Evolutionary conservation across 2,888 invertebrate genomes (phyloP), one percentile per base, ranked within the genome.

Genomic region (Stratiomys singularior): DNA sequence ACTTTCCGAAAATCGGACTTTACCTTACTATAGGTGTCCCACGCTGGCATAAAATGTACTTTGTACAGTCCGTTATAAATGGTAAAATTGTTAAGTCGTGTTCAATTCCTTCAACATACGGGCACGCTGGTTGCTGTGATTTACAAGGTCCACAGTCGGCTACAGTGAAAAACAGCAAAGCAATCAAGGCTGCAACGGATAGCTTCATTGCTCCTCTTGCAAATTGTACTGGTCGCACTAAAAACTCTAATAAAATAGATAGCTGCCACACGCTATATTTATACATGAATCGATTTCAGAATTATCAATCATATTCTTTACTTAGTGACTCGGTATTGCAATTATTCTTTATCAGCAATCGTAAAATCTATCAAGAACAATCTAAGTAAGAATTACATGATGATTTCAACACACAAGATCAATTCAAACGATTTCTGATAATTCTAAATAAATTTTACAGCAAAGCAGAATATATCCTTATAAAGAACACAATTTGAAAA

Each of bases 21-120:
- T 52, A 52, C 52, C 52, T 52, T 52, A 52, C 52, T 52, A 52
- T 52, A 13, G 63, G 25, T 15, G 18, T 30, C 63, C 76, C 76
- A 15, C 60, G 58, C 1, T 63, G 56, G 23, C 76, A 76, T 44
- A 76, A 4, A 27, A 76, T 64, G n/a, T 76, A 76, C 28, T 76
- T 76, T 4, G 76, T 27, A 25, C 76, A 76, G 46, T 76, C 76
- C 4, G 63, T 63, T 18, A 46, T 28, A 1, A 76, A 25, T 7
- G 76, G 76, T 11, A 76, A 44, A 44, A 76, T 13, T 13, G 63
- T 76, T 15, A 76, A 28, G 5, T 52, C 44, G 1, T 11, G 18
- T 60, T 76, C 76, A 25, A 28, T 30, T 1, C 76, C 76, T 18
- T 74, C 11, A 25, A 76, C 23, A 4, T 46, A 23, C 0, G 76